Evolutionary conservation across 2,797 vertebrate species (phyloP), one percentile per base, ranked within the genome.

Genomic region (Anomalospiza imberbis): DNA sequence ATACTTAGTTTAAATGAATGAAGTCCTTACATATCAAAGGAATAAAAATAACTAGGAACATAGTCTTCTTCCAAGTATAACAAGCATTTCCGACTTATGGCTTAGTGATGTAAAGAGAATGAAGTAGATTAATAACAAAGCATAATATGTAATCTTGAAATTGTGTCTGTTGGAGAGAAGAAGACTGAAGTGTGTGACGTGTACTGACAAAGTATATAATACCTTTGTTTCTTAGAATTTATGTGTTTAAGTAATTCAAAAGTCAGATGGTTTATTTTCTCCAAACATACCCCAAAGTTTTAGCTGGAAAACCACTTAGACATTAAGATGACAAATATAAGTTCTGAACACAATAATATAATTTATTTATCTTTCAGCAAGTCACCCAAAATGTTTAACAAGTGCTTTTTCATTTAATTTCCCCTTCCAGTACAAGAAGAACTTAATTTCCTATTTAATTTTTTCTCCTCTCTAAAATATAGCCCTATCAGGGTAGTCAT

Each of bases 51-150:
- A 86, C 93, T 96, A 74, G 71, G 74, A 75, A 96, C 90, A 96
- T 66, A 93, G 60, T 90, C 71, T 96, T 96, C 91, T 97, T 97
- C 86, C 87, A 97, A 93, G 81, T 96, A 91, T 78, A 96, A 95
- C 68, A 96, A 93, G 42, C 73, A 88, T 94, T 97, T 98, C 93
- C 12, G 25, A 91, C 21, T 87, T 94, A 94, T 3, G 21, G 89
- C 62, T 96, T 95, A 97, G 62, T 94, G 93, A 89, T 95, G 80
- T 95, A 95, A 96, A 95, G 83, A 96, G 65, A 96, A 97, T 45
- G 63, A 96, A 95, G 77, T 76, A 95, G 85, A 82, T 85, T 78
- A 85, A 95, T 91, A 97, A 93, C 81, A 95, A 95, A 96, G 89
- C 45, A 81, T 91, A 91, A 96, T 91, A 97, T 95, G 89, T 61